These are phyloP conservation scores for Agrochola lota DNA, from an alignment of 2,888 invertebrate species.

Conservation along the genomic window DNA sequence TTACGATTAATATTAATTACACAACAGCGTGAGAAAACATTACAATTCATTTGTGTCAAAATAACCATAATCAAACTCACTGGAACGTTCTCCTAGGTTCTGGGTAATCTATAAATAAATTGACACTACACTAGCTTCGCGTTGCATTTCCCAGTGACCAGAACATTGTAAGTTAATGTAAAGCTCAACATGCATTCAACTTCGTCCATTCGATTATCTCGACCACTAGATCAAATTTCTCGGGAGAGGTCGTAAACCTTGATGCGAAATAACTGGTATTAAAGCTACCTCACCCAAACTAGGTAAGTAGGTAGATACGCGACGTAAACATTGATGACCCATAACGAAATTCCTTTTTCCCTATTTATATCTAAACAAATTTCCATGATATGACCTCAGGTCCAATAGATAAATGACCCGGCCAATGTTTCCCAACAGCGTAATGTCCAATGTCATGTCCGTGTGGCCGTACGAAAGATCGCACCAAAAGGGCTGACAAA, in stretches of 20 bases:
- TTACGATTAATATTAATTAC: slow-evolving; percentile 3
- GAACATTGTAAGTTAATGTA: slow-evolving; percentile 1
- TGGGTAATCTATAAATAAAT: slow-evolving; percentile 21
- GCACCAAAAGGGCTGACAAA: neutral
- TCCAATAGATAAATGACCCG: slow-evolving; percentile 13
- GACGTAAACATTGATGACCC: slow-evolving; percentile 7
- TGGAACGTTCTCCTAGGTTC: neutral
- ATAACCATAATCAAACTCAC: slow-evolving; percentile 3
- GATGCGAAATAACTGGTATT: slow-evolving; percentile 22
- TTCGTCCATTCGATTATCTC: slow-evolving; percentile 38
- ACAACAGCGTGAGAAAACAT: neutral
- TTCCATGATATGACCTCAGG: neutral
- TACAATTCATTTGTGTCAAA: neutral
- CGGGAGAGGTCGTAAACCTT: slow-evolving; percentile 28
- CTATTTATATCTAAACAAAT: neutral
- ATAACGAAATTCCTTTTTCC: slow-evolving; percentile 6
- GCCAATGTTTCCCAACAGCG: neutral
- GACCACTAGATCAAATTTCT: slow-evolving; percentile 33
- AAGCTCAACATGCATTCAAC: slow-evolving; percentile 12
- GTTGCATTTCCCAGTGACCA: slow-evolving; percentile 6
- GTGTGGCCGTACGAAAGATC: neutral
- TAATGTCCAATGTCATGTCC: neutral
- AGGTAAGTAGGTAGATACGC: neutral
- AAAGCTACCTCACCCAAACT: slow-evolving; percentile 18
- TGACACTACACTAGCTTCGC: neutral